Evolutionary conservation across 2,797 vertebrate genomes (phyloP).

Genomic region (Bradypodion ventrale): DNA sequence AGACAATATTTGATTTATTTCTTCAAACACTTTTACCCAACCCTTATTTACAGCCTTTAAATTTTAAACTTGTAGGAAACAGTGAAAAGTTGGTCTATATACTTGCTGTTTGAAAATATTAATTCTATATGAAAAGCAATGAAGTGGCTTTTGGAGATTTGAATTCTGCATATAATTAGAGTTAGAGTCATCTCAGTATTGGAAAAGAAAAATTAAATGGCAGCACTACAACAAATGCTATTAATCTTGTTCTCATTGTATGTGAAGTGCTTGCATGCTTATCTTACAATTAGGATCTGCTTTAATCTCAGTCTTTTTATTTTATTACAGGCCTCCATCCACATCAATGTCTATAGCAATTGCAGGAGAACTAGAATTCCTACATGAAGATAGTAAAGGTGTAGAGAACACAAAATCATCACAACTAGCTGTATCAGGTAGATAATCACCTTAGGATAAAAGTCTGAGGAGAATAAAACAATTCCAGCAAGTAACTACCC

Average conservation of each 20-base stretch:
- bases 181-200: not conserved
- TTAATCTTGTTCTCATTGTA: not conserved
- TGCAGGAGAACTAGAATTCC: constrained; percentile 86
- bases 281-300: constrained; percentile 1
- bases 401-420: constrained; percentile 85
- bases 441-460: constrained; percentile 7
- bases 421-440: constrained; percentile 84
- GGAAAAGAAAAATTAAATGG: not conserved
- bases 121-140: not conserved
- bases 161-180: not conserved
- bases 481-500: constrained; percentile 7
- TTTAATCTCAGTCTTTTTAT: constrained; percentile 16
- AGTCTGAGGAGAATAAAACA: not conserved
- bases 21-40: no score
- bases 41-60: no score
- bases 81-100: not conserved
- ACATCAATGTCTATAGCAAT: constrained; percentile 90
- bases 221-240: not conserved
- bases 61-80: not conserved
- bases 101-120: not conserved
- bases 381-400: constrained; percentile 90
- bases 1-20: no score
- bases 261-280: constrained; percentile 12
- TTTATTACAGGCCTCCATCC: constrained; percentile 86
- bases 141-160: no score